Base-by-base conservation (phyloP, 2,888 invertebrate genomes). In the Lithophane leautieri region DNA sequence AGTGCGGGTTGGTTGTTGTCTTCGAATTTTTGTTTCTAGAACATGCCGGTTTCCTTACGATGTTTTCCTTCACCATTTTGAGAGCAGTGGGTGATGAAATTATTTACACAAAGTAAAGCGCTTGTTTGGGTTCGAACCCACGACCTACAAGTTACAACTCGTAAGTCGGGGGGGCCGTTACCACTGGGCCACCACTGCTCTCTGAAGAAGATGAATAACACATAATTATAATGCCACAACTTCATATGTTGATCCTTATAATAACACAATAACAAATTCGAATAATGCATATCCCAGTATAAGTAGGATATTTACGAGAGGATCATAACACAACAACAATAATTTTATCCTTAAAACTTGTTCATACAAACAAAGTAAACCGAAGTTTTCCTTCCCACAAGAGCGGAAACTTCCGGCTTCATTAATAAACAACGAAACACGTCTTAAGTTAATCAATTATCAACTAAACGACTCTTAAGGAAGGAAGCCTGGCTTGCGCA, bases 351-450 rank as follows among this genome's bases (percentile, higher is more conserved):
- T 79, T 62, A 79, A 44, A 79, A 63, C 69, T 40, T 42, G 4
- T 28, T 16, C 16, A 69, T 12, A 75, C 61, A 66, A 65, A 83
- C 70, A 72, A 79, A 69, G 47, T 6, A 1, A 54, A 14, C 25
- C 16, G 2, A 69, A 40, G 47, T 70, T 70, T 76, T 82, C 84
- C 79, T 79, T 63, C 78, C 74, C 62, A 34, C 16, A 61, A 68
- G 22, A 28, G 66, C 47, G 61, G 81, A 73, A 83, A 71, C 84
- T 77, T 77, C 54, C 61, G 61, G 1, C 52, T 72, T 71, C 42
- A 78, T 81, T 50, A 73, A 73, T 70, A 83, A 54, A 47, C 60
- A 68, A n/a, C 50, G 52, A 47, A 63, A 63, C 22, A 63, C 40
- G 70, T 47, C n/a, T 72, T 44, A 63, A 76, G 60, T 62, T 58